A percentile compares a stretch with the other conserved stretches of the same genome.
phyloP scores from a whole-genome alignment of 2,113 vertebrate species.

The Trachemys scripta region DNA sequence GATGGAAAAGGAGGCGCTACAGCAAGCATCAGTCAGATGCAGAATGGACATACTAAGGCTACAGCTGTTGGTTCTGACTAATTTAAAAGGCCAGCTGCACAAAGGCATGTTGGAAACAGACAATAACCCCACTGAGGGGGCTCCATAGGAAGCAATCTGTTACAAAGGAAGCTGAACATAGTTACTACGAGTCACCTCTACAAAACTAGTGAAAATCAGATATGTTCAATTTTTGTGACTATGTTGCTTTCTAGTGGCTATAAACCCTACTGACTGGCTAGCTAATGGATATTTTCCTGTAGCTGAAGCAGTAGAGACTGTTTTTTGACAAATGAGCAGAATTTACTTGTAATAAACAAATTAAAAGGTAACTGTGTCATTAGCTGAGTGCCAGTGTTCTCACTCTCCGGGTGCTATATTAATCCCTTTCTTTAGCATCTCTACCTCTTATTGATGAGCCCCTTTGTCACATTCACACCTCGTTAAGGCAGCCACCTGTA shows the following conservation, averaged over 20 bases:
- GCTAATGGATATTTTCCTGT: not conserved
- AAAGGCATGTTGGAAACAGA: not conserved
- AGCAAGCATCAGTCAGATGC: not conserved
- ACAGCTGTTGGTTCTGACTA: not conserved
- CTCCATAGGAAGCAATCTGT: not conserved
- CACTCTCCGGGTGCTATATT: not conserved
- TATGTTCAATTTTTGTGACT: not conserved
- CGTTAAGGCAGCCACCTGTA: not conserved
- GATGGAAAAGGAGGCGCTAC: not conserved
- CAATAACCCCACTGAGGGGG: not conserved
- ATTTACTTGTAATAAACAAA: not conserved
- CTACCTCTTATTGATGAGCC: not conserved
- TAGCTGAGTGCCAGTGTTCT: not conserved
- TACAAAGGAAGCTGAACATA: not conserved
- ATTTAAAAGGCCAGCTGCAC: not conserved
- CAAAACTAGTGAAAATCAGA: not conserved
- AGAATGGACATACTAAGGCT: not conserved
- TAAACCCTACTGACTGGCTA: not conserved
- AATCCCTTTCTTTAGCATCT: not conserved
- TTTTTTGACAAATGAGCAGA: not conserved
- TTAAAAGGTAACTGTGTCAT: not conserved
- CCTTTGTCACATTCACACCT: not conserved
- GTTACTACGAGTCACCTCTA: not conserved
- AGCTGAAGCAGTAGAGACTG: not conserved
- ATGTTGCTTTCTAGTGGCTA: not conserved